A percentile compares a stretch with the other conserved stretches of the same genome.
phyloP scores from a whole-genome alignment of 2,113 vertebrate genomes.

The Rhodinocichla rosea region DNA sequence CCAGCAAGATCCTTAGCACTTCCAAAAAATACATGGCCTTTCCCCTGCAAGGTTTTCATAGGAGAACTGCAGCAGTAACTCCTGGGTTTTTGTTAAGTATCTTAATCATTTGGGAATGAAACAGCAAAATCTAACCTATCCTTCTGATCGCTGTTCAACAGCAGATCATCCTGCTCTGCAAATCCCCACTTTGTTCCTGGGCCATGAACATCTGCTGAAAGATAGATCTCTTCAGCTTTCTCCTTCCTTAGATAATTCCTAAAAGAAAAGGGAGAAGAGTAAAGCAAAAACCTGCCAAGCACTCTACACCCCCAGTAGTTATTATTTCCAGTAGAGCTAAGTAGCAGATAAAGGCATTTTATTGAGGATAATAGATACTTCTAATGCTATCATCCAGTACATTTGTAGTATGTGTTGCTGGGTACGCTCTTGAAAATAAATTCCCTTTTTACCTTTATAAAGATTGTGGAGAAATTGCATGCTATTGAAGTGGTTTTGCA shows the following conservation, averaged over 20 bases:
- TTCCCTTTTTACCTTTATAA: not conserved
- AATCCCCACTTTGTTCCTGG: not conserved
- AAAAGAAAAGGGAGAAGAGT: not conserved
- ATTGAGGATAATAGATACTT: constrained; percentile 5
- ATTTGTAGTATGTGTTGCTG: not conserved
- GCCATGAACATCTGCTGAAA: not conserved
- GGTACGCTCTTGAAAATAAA: not conserved
- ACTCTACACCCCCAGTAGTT: not conserved
- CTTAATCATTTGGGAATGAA: not conserved
- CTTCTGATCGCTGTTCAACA: not conserved
- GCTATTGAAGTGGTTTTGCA: not conserved
- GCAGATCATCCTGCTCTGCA: not conserved
- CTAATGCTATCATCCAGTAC: not conserved
- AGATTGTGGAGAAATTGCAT: not conserved
- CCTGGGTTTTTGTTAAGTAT: not conserved
- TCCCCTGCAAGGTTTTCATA: not conserved
- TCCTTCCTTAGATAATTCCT: not conserved
- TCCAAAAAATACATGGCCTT: not conserved
- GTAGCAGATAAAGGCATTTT: constrained; percentile 30
- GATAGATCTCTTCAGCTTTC: not conserved
- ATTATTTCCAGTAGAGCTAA: constrained; percentile 17
- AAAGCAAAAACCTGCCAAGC: not conserved
- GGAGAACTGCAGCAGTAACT: not conserved
- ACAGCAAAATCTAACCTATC: not conserved
- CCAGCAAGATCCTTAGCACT: not conserved